Conservation (phyloP, 1,140 invertebrate species). For the Heliconius himera region DNA sequence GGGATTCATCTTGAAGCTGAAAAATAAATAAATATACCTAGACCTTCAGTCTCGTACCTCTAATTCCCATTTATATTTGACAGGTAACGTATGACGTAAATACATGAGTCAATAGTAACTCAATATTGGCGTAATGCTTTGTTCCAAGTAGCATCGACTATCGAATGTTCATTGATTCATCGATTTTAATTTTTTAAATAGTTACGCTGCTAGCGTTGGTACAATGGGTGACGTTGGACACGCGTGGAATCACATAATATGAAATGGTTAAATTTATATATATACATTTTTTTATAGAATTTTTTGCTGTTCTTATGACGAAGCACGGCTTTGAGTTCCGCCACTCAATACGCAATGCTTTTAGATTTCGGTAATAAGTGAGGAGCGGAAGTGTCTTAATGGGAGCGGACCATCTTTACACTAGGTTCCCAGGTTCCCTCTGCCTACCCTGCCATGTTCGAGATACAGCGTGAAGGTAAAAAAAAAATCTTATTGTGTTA, state of each 20-base stretch:
- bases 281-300: background rate
- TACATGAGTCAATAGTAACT: slow-evolving; percentile 26
- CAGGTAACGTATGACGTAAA: slow-evolving; percentile 15
- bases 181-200: slow-evolving; percentile 19
- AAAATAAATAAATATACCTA: too few species aligned
- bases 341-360: too few species aligned
- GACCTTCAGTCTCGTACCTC: too few species aligned
- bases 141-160: slow-evolving; percentile 31
- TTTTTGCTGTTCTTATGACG: too few species aligned
- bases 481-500: background rate
- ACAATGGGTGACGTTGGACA: slow-evolving; percentile 23
- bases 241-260: slow-evolving; percentile 17
- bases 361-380: too few species aligned
- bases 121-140: slow-evolving; percentile 32
- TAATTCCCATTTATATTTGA: background rate
- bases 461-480: too few species aligned
- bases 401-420: too few species aligned
- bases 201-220: slow-evolving; percentile 11
- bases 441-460: too few species aligned
- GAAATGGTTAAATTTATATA: background rate
- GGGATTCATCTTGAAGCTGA: too few species aligned
- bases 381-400: too few species aligned
- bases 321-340: too few species aligned
- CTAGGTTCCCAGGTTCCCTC: too few species aligned
- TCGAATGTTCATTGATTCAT: slow-evolving; percentile 36